These are phyloP conservation scores for Panurus biarmicus DNA, from an alignment of 2,113 vertebrate species.

Conservation along the genomic window DNA sequence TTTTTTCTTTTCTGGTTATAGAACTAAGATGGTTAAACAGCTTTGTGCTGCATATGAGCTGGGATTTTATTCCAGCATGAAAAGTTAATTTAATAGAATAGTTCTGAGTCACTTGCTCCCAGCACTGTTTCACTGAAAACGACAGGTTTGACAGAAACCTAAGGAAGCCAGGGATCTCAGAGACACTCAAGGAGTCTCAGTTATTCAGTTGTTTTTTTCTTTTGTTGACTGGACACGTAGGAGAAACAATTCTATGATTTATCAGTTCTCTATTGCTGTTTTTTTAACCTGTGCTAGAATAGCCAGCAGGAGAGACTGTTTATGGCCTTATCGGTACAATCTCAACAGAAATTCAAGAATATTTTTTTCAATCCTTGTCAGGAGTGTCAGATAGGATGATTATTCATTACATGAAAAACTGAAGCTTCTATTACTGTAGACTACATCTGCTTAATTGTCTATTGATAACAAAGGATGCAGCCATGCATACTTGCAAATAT, in stretches of 20 bases:
- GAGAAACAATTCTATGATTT: not conserved
- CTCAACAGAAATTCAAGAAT: not conserved
- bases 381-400: not conserved
- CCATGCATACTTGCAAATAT: not conserved
- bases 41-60: not conserved
- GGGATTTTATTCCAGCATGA: not conserved
- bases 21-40: not conserved
- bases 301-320: not conserved
- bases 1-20: not conserved
- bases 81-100: not conserved
- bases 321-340: not conserved
- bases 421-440: not conserved
- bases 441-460: not conserved
- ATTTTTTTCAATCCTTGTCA: not conserved
- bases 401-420: not conserved
- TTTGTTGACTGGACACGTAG: rapidly evolving
- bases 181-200: not conserved
- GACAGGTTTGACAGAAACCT: not conserved
- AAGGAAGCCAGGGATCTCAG: not conserved
- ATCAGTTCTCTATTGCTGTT: not conserved
- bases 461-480: not conserved
- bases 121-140: not conserved
- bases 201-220: not conserved
- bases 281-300: not conserved
- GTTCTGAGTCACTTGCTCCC: not conserved